phyloP scores from a whole-genome alignment of 2,797 vertebrate genomes.

The Steatocranus sp. region DNA sequence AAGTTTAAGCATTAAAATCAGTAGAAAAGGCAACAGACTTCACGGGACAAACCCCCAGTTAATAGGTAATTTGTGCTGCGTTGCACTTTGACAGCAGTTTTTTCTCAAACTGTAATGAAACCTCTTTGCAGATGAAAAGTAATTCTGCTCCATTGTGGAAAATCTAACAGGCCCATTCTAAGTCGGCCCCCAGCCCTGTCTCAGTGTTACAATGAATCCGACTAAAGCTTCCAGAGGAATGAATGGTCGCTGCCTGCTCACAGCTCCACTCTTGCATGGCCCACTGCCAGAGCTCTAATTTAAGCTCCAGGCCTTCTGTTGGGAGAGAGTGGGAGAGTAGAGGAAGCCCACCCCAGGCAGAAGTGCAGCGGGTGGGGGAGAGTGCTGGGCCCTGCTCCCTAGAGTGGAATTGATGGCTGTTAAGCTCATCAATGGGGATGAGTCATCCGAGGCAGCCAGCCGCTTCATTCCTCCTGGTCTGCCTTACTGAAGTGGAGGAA shows the following conservation, averaged over 20 bases:
- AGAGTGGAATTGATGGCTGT: conserved; percentile 72
- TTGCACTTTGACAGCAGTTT: conserved; percentile 8
- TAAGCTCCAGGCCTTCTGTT: conserved; percentile 69
- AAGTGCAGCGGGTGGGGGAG: conserved; percentile 42
- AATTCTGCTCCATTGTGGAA: conserved; percentile 40
- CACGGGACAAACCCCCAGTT: not conserved
- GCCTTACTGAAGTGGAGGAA: conserved; percentile 48
- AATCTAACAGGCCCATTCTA: conserved; percentile 18
- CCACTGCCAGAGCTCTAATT: conserved; percentile 71
- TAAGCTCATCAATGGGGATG: conserved; percentile 74
- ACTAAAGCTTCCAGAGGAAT: conserved; percentile 63
- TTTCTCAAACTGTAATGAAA: conserved; percentile 16
- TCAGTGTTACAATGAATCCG: conserved; percentile 50
- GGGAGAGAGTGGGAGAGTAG: conserved; percentile 54
- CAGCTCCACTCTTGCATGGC: conserved; percentile 59
- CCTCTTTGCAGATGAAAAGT: conserved; percentile 5
- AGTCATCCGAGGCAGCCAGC: conserved; percentile 71
- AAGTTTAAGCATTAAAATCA: not conserved
- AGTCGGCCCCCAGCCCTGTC: conserved; percentile 18
- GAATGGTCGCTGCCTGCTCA: conserved; percentile 64
- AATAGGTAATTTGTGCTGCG: conserved; percentile 15
- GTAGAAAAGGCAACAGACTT: not conserved
- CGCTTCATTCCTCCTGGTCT: conserved; percentile 58
- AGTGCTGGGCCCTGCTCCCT: conserved; percentile 46
- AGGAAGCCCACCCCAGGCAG: conserved; percentile 61